phyloP scores from a whole-genome alignment of 2,888 invertebrate species.

The Thysanoteuthis rhombus region DNA sequence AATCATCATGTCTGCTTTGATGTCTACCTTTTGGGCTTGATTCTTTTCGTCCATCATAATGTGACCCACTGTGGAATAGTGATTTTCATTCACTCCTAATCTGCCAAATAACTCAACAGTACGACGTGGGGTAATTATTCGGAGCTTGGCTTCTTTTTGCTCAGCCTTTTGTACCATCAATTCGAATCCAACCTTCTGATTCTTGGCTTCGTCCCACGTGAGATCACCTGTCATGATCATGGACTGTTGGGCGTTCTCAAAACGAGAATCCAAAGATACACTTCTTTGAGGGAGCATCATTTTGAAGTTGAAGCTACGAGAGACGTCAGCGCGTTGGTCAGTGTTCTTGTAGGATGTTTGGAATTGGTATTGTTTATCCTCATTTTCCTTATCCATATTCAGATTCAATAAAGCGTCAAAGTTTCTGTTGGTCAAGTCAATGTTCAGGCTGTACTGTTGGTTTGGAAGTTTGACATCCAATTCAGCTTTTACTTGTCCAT shows the following conservation, averaged over 20 bases:
- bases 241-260: not conserved
- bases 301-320: not conserved
- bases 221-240: not conserved
- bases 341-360: not conserved
- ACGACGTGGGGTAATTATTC: not conserved
- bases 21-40: not conserved
- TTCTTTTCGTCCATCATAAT: not conserved
- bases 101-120: not conserved
- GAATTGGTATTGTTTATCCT: not conserved
- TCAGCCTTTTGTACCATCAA: not conserved
- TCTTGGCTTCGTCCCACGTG: not conserved
- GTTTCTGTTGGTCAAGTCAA: not conserved
- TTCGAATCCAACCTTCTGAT: not conserved
- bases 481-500: not conserved
- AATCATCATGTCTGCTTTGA: not conserved
- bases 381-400: not conserved
- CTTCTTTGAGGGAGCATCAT: not conserved
- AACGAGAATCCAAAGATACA: not conserved
- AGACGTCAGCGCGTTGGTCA: not conserved
- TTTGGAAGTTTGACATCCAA: not conserved
- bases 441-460: not conserved
- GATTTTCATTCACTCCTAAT: not conserved
- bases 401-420: not conserved
- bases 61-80: no score
- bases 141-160: not conserved